Conservation (phyloP, 2,113 vertebrate species). For the Chloroceryle aenea region DNA sequence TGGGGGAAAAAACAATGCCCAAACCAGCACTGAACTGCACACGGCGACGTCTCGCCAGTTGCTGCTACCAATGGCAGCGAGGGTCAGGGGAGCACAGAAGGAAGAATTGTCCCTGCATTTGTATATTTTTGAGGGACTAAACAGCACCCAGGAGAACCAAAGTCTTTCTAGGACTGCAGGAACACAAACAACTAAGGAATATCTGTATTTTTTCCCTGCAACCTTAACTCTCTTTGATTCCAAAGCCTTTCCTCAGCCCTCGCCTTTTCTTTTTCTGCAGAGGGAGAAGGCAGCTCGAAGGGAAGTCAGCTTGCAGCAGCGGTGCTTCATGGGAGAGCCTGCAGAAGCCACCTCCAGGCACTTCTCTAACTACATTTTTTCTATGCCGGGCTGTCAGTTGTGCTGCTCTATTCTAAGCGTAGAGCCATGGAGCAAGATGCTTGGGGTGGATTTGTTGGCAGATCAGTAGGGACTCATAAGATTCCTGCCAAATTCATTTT, state of each 20-base stretch:
- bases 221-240: background rate
- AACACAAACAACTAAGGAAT: background rate
- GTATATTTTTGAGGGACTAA: background rate
- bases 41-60: background rate
- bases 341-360: constrained; percentile 38
- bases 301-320: constrained; percentile 20
- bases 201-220: background rate
- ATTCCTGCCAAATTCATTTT: constrained; percentile 63
- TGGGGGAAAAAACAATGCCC: constrained; percentile 31
- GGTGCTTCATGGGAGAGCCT: background rate
- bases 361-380: constrained; percentile 12
- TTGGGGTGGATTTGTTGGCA: constrained; percentile 63
- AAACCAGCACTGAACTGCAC: constrained; percentile 1
- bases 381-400: constrained; percentile 9
- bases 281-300: background rate
- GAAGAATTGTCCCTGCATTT: background rate
- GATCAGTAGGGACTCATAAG: constrained; percentile 41
- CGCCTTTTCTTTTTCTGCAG: background rate
- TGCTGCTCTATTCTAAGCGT: constrained; percentile 52
- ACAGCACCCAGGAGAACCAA: background rate
- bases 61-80: background rate
- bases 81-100: constrained; percentile 1
- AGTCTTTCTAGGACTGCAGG: background rate
- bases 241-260: background rate
- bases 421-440: constrained; percentile 44